These are phyloP conservation scores for Blomia tropicalis DNA, from an alignment of 2,888 invertebrate genomes.

Conservation along the genomic window DNA sequence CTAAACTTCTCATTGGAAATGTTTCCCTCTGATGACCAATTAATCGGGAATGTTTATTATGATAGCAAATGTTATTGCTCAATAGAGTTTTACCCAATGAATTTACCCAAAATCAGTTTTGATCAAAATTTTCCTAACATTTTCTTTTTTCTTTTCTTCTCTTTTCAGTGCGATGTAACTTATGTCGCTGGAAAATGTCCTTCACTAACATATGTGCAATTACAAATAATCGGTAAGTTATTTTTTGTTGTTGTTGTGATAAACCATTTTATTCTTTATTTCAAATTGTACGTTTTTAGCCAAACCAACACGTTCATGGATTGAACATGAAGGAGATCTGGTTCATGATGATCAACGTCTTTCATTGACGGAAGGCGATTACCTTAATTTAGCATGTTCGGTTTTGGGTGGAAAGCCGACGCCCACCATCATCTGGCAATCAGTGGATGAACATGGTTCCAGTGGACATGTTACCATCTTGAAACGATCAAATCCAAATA, in stretches of 20 bases:
- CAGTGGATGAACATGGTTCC: constrained; percentile 22
- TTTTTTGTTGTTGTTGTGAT: not conserved
- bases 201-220: constrained; percentile 29
- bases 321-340: constrained; percentile 28
- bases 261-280: not conserved
- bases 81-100: no score
- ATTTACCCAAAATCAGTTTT: no score
- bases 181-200: constrained; percentile 31
- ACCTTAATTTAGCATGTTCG: constrained; percentile 28
- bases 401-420: constrained; percentile 30
- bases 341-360: constrained; percentile 26
- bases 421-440: constrained; percentile 29
- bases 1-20: no score
- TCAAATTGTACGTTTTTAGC: constrained; percentile 22
- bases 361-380: constrained; percentile 29
- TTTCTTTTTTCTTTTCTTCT: not conserved
- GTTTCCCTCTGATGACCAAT: no score
- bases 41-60: no score
- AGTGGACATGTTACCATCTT: not conserved
- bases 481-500: not conserved
- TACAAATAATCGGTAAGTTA: constrained; percentile 26
- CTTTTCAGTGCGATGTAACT: constrained; percentile 49
- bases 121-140: no score
- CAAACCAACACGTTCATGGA: constrained; percentile 26
- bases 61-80: no score